Base-by-base conservation (phyloP, 2,888 invertebrate genomes). In the Metalampra italica region DNA sequence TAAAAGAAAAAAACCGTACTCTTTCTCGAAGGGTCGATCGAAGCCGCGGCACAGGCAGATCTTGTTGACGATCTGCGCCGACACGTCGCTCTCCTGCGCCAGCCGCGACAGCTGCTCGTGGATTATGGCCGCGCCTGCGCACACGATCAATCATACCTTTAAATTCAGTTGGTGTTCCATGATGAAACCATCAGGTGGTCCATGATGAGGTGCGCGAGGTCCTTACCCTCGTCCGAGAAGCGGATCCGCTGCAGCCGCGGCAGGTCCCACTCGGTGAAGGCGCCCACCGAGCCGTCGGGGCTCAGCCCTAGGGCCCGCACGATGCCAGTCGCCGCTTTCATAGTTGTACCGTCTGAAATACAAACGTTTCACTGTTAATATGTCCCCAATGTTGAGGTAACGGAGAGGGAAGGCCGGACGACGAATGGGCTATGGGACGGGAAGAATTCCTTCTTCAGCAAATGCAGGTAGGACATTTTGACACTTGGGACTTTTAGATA, bases 11-110 rank as follows among this genome's bases (percentile, higher is more conserved):
- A 22, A 32, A n/a, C 36, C 45, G 11, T 38, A 45, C 47, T 47
- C 29, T 55, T 73, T 76, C 45, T 78, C 77, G 49, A 82, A 50
- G 0, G 86, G 82, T 36, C 66, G 63, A 32, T 77, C 68, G 51
- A 64, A 78, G 37, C 67, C 66, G 12, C 76, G 71, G 51, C 88
- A 87, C 13, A 76, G 62, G 44, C 88, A 87, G 11, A 81, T 64
- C 37, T 61, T 72, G 55, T 60, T 64, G 8, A 87, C 77, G 9
- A 88, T 68, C 43, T 78, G 66, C 0, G 62, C 53, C 0, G 82
- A 67, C 13, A 71, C 65, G 15, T 81, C 82, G 53, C 72, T 81
- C 59, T 79, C 71, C 1, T 55, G 55, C n/a, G 80, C 66, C 14
- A 82, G 49, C 9, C 68, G 68, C 12, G 54, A 50, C 3, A 88